A percentile compares a stretch with the other conserved stretches of the same genome.
Evolutionary conservation across 2,113 vertebrate species (phyloP).

Genomic region (Coturnix japonica): DNA sequence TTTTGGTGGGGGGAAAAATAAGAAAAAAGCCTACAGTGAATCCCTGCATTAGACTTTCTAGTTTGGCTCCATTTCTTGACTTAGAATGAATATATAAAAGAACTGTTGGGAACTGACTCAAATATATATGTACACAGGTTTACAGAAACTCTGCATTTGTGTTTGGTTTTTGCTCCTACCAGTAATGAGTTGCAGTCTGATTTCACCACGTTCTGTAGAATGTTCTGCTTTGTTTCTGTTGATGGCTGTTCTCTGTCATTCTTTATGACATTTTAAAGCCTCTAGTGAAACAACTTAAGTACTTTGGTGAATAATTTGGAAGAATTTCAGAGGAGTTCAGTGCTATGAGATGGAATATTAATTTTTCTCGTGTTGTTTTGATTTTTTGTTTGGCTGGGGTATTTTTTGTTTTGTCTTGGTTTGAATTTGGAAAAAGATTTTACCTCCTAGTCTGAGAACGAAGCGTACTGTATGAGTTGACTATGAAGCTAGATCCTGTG

Average conservation of each 20-base stretch:
- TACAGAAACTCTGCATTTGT: not conserved
- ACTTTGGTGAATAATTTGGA: not conserved
- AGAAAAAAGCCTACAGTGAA: not conserved
- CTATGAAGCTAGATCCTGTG: not conserved
- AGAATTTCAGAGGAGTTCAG: not conserved
- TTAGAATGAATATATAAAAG: not conserved
- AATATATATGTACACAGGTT: not conserved
- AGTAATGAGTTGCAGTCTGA: not conserved
- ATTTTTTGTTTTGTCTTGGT: not conserved
- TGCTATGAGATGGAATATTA: not conserved
- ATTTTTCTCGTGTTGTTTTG: not conserved
- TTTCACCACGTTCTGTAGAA: not conserved
- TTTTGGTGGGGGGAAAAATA: not conserved
- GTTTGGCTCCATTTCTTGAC: not conserved
- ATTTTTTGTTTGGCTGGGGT: not conserved
- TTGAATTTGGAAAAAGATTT: not conserved
- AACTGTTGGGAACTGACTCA: not conserved
- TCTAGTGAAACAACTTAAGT: not conserved
- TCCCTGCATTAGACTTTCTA: not conserved
- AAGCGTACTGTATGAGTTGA: not conserved
- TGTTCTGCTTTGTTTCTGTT: not conserved
- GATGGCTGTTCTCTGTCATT: not conserved
- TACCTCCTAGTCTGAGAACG: not conserved
- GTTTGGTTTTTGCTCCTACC: not conserved
- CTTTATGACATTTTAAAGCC: not conserved